These are phyloP conservation scores for Pegea sp. DNA, from an alignment of 23 tunicate species.

Conservation along the genomic window DNA sequence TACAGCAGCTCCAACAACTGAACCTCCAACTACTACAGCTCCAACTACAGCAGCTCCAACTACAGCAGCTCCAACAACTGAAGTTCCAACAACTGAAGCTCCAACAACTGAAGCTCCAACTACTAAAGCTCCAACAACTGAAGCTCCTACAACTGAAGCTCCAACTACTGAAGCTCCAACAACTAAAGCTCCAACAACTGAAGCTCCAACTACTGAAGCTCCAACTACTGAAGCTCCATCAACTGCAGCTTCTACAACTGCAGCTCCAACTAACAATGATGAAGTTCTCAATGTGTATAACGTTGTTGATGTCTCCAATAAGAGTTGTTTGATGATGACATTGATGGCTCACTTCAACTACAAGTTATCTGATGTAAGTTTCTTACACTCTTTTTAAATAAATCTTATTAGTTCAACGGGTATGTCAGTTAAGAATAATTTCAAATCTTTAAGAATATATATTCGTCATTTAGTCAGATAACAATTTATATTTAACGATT, in stretches of 20 bases:
- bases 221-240: conserved; percentile 2
- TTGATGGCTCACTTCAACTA: conserved; percentile 5
- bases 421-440: no score
- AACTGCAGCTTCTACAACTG: conserved; percentile 3
- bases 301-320: not conserved
- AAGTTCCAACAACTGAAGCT: conserved; percentile 1
- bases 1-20: conserved; percentile 1
- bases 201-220: conserved; percentile 2
- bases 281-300: conserved; percentile 1
- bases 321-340: conserved; percentile 14
- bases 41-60: conserved; percentile 4
- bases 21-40: conserved; percentile 1
- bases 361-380: not conserved
- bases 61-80: not conserved
- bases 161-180: conserved; percentile 1
- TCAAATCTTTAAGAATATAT: no score
- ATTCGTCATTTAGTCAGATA: no score
- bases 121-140: conserved; percentile 1
- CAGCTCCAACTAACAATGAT: conserved; percentile 3
- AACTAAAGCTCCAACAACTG: conserved; percentile 2
- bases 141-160: conserved; percentile 5
- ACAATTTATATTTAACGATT: no score
- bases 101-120: conserved; percentile 6
- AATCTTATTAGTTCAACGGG: no score
- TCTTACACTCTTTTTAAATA: no score